These are phyloP conservation scores for Ephydatia muelleri DNA, from an alignment of 37 sponge, comb jelly and placozoan species.

Conservation along the genomic window DNA sequence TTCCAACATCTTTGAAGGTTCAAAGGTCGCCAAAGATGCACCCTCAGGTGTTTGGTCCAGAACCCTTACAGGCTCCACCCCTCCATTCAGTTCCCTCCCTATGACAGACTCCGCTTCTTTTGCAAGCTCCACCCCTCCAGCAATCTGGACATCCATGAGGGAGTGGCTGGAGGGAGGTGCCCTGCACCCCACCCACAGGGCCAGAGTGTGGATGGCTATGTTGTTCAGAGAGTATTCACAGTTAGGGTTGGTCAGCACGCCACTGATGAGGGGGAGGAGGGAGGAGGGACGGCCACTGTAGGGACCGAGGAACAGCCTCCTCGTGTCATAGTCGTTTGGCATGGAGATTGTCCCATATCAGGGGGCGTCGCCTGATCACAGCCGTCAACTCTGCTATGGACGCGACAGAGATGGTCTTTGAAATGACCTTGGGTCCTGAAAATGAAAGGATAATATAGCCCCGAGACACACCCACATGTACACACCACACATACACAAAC, in stretches of 20 bases:
- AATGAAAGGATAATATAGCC: neutral
- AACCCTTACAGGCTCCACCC: no score
- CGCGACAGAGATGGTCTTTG: constrained; percentile 73
- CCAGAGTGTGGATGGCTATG: constrained; percentile 88
- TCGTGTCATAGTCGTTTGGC: constrained; percentile 98
- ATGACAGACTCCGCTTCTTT: neutral
- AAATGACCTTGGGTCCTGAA: constrained; percentile 94
- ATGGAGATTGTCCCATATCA: constrained; percentile 98
- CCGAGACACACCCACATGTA: neutral
- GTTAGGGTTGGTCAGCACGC: constrained; percentile 96
- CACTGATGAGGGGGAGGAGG: constrained; percentile 65
- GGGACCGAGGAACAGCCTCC: constrained; percentile 94
- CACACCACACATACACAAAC: constrained; percentile 9
- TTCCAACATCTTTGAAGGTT: constrained; percentile 70
- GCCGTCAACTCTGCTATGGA: constrained; percentile 80
- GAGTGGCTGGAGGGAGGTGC: neutral
- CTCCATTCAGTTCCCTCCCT: neutral
- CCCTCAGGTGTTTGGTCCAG: constrained; percentile 14
- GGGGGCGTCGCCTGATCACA: constrained; percentile 80
- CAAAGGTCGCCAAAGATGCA: constrained; percentile 31
- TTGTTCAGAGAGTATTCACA: constrained; percentile 91
- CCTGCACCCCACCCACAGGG: constrained; percentile 66
- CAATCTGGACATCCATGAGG: constrained; percentile 39
- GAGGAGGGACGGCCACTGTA: constrained; percentile 72
- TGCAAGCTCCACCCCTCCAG: neutral